phyloP scores from a whole-genome alignment of 2,113 vertebrate genomes.

The Calyptomena viridis region DNA sequence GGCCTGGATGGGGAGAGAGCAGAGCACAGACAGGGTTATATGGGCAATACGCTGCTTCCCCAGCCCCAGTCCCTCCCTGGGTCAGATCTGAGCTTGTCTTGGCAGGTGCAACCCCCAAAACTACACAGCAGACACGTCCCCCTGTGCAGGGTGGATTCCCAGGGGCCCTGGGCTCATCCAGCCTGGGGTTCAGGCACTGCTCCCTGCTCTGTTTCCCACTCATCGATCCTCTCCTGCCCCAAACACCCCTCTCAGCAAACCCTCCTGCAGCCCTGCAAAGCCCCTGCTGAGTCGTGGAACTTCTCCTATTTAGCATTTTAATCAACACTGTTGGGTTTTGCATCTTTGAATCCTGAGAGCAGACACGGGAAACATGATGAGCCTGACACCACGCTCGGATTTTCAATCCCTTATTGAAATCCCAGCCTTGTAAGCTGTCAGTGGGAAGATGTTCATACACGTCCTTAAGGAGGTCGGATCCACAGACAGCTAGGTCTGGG shows the following conservation, averaged over 20 bases:
- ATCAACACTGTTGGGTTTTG: neutral
- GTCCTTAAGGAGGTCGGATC: neutral
- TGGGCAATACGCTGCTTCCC: fast-evolving
- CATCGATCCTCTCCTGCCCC: neutral
- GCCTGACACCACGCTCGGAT: neutral
- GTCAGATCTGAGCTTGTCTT: neutral
- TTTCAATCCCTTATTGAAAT: constrained; percentile 30
- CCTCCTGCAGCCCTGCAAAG: neutral
- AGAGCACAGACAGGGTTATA: neutral
- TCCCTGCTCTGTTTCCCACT: neutral
- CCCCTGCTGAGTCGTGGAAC: neutral
- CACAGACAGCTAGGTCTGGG: neutral
- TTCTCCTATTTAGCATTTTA: constrained; percentile 10
- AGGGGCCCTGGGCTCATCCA: neutral
- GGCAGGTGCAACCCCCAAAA: neutral
- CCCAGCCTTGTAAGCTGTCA: constrained; percentile 25
- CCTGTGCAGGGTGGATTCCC: neutral
- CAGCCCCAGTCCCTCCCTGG: neutral
- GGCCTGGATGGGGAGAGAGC: neutral
- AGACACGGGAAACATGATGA: neutral
- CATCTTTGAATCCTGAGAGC: neutral
- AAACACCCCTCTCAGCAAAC: neutral
- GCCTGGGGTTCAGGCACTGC: no score
- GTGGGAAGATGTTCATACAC: neutral
- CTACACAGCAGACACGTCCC: fast-evolving